phyloP scores from a whole-genome alignment of 2,113 vertebrate species.

The Lanius collurio region DNA sequence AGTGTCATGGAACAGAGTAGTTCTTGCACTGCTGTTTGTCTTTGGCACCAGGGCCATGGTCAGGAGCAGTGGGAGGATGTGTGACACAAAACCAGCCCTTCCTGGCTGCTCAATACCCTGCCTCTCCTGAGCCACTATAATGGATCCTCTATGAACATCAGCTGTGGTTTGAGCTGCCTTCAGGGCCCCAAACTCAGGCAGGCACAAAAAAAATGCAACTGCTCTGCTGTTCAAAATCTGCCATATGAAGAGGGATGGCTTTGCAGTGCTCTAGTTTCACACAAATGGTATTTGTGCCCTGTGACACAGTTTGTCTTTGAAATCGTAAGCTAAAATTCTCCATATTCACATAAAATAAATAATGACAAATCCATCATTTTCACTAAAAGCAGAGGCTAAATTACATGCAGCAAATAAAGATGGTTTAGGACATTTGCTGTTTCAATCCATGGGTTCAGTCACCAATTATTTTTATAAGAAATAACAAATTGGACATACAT shows the following conservation, averaged over 20 bases:
- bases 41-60: not conserved
- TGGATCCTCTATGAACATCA: not conserved
- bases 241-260: not conserved
- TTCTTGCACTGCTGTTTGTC: not conserved
- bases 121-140: not conserved
- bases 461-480: not conserved
- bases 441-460: not conserved
- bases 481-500: not conserved
- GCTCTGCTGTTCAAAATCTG: not conserved
- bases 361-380: not conserved
- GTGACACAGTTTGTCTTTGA: not conserved
- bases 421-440: not conserved
- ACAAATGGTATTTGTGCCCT: not conserved
- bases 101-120: not conserved
- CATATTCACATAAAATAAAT: not conserved
- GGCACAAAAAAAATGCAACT: not conserved
- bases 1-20: not conserved
- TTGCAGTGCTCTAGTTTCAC: not conserved
- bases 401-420: not conserved
- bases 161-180: not conserved
- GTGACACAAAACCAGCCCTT: not conserved
- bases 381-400: not conserved
- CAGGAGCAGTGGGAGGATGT: not conserved
- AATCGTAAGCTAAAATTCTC: slow-evolving; percentile 1
- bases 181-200: not conserved